These are phyloP conservation scores for Chromoteleia sp. DNA, from an alignment of 2,888 invertebrate genomes.

Conservation along the genomic window DNA sequence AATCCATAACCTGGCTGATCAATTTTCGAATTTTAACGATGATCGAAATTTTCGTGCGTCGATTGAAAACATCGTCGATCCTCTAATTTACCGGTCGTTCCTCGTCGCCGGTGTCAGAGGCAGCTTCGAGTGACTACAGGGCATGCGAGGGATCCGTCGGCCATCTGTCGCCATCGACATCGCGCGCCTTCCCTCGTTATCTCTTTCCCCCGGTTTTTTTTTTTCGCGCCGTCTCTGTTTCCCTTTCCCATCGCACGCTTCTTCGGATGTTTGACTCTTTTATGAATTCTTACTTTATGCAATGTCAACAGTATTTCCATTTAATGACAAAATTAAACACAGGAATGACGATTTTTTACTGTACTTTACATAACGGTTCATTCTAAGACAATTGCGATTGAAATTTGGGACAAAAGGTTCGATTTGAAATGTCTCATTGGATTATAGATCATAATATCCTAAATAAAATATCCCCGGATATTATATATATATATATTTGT, in stretches of 20 bases:
- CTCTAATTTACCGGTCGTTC: conserved; percentile 38
- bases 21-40: conserved; percentile 1
- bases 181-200: conserved; percentile 64
- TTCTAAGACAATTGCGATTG: too few species aligned
- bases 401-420: too few species aligned
- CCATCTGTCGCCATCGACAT: conserved; percentile 65
- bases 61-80: conserved; percentile 31
- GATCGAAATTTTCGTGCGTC: not conserved
- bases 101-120: conserved; percentile 21
- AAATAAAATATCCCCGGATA: too few species aligned
- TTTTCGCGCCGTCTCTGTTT: conserved; percentile 5
- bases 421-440: too few species aligned
- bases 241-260: conserved; percentile 6
- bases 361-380: too few species aligned
- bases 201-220: conserved; percentile 50
- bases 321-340: too few species aligned
- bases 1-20: too few species aligned
- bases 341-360: too few species aligned
- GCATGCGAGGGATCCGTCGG: conserved; percentile 43
- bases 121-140: conserved; percentile 30
- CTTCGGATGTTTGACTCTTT: conserved; percentile 1
- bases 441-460: too few species aligned
- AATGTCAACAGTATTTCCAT: too few species aligned
- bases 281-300: too few species aligned
- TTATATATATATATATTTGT: too few species aligned